Evolutionary conservation across 2,888 invertebrate species (phyloP).

Genomic region (Cerceris rybyensis): DNA sequence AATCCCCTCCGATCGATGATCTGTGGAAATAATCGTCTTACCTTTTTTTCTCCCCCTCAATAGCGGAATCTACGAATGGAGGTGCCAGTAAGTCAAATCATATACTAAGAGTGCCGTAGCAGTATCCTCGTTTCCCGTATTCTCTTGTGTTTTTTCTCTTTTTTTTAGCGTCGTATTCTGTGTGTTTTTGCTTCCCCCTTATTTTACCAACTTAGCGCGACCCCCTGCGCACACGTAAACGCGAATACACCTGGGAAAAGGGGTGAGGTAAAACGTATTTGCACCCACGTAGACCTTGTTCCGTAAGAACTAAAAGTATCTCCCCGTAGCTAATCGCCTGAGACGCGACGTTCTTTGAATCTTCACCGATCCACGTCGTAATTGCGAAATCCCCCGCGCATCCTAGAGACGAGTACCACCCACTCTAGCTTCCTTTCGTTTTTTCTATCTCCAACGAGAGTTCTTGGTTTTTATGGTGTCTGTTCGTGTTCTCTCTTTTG

Average conservation of each 20-base stretch:
- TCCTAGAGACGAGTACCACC: slow-evolving; percentile 23
- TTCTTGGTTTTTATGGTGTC: slow-evolving; percentile 44
- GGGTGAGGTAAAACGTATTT: neutral
- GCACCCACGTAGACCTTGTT: neutral
- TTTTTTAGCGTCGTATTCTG: neutral
- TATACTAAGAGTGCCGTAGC: slow-evolving; percentile 79
- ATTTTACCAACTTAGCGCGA: neutral
- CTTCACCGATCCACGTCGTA: neutral
- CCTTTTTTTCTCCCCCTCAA: slow-evolving; percentile 76
- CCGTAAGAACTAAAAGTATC: neutral
- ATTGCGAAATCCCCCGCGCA: neutral
- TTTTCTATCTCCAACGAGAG: slow-evolving; percentile 10
- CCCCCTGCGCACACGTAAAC: neutral
- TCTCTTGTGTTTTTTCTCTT: slow-evolving; percentile 10
- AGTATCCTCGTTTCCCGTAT: slow-evolving; percentile 43
- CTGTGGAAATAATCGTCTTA: slow-evolving; percentile 81
- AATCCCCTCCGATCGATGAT: slow-evolving; percentile 28
- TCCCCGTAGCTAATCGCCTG: slow-evolving; percentile 39
- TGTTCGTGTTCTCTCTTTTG: too few relatives aligned
- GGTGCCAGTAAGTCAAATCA: slow-evolving; percentile 85
- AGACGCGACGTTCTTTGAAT: slow-evolving; percentile 6
- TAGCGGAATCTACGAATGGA: slow-evolving; percentile 90
- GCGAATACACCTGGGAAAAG: too few relatives aligned
- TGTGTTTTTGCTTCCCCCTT: slow-evolving; percentile 3
- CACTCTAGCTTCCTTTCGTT: slow-evolving; percentile 1